These are phyloP conservation scores for Alexandromys fortis DNA, from an alignment of 2,113 vertebrate species.

Conservation along the genomic window DNA sequence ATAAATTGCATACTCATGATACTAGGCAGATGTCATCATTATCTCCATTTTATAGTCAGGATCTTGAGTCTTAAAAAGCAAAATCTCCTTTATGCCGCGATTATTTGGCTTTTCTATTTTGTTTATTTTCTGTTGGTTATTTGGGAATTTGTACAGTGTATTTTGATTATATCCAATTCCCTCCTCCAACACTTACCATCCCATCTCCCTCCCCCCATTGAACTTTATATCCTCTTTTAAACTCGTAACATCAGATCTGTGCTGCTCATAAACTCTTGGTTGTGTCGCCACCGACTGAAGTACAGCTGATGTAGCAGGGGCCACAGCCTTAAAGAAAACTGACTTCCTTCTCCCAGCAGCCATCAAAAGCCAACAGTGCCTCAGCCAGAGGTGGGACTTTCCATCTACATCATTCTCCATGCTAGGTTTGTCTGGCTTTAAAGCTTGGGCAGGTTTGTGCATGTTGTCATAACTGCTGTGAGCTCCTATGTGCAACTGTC, in stretches of 20 bases:
- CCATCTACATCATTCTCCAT: not conserved
- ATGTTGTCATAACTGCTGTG: too few relatives aligned
- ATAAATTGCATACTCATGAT: not conserved
- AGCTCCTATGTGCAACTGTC: not conserved
- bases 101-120: not conserved
- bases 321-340: not conserved
- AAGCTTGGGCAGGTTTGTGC: not conserved
- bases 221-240: not conserved
- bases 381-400: not conserved
- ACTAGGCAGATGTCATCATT: not conserved
- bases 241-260: not conserved
- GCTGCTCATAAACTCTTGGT: not conserved
- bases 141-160: too few relatives aligned
- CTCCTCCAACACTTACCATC: not conserved
- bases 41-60: not conserved
- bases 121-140: not conserved
- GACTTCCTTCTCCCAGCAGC: not conserved
- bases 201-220: accelerated
- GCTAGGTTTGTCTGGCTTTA: not conserved
- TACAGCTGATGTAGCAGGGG: too few relatives aligned
- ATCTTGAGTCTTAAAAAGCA: not conserved
- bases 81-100: not conserved
- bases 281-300: too few relatives aligned
- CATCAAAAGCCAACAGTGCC: not conserved
- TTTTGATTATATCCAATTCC: not conserved